Evolutionary conservation across 1,140 invertebrate species (phyloP).

Genomic region (Drosophila oshimai): DNA sequence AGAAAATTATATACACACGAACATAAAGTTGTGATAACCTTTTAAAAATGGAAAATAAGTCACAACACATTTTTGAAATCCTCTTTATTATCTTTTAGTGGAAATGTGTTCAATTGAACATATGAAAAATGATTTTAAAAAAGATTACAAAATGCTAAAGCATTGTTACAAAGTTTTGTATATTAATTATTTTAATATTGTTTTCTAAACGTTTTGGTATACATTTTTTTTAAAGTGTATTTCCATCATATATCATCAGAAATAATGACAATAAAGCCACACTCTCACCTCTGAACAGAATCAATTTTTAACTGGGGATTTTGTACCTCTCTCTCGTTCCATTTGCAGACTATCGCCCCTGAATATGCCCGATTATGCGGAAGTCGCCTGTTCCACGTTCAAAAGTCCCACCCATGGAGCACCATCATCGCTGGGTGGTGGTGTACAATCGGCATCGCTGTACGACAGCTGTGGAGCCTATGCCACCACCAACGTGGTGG

Average conservation of each 20-base stretch:
- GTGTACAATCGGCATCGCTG: slow-evolving; percentile 51
- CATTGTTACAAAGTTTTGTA: too few relatives aligned
- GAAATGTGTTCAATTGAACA: too few relatives aligned
- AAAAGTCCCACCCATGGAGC: slow-evolving; percentile 71
- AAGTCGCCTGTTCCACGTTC: slow-evolving; percentile 83
- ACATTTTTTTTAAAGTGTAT: not conserved
- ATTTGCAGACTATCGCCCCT: slow-evolving; percentile 76
- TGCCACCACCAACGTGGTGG: slow-evolving; percentile 82
- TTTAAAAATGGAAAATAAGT: not conserved
- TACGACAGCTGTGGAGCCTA: slow-evolving; percentile 82
- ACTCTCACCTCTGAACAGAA: not conserved
- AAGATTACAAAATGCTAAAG: too few relatives aligned
- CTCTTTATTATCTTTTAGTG: too few relatives aligned
- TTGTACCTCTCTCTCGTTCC: not conserved
- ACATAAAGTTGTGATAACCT: too few relatives aligned
- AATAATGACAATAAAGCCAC: too few relatives aligned
- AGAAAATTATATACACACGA: slow-evolving; percentile 3
- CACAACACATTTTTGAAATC: too few relatives aligned
- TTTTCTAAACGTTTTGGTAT: too few relatives aligned
- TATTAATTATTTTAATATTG: not conserved
- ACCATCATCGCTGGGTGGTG: slow-evolving; percentile 12
- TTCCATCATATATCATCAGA: not conserved
- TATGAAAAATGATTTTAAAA: not conserved
- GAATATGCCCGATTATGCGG: slow-evolving; percentile 84
- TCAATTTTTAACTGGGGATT: slow-evolving; percentile 52